Evolutionary conservation across 2,113 vertebrate species (phyloP).

Genomic region (Grammomys dolichurus): DNA sequence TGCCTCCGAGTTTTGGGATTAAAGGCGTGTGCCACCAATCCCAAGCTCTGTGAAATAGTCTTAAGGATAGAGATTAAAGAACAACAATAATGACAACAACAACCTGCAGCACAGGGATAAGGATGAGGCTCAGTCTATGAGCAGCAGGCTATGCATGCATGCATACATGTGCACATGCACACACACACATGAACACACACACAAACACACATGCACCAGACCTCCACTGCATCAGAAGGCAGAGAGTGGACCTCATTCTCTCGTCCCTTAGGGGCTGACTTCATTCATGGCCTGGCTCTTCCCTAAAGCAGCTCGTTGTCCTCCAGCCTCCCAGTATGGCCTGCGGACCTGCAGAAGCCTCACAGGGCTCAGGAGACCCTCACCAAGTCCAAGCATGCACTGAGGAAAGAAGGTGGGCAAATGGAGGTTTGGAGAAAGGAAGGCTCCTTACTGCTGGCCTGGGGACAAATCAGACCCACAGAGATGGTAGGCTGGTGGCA

Average conservation of each 20-base stretch:
- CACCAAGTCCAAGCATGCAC: neutral
- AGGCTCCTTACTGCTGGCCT: neutral
- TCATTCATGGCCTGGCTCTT: neutral
- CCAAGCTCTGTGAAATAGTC: neutral
- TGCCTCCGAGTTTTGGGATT: neutral
- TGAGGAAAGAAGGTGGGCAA: too few species aligned
- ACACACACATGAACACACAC: neutral
- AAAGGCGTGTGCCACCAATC: neutral
- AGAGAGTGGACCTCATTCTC: neutral
- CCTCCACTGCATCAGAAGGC: neutral
- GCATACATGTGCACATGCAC: neutral
- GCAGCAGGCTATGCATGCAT: neutral
- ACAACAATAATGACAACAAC: neutral
- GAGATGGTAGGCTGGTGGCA: neutral
- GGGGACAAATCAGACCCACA: too few species aligned
- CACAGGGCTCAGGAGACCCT: too few species aligned
- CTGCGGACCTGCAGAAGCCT: neutral
- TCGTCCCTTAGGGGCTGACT: neutral
- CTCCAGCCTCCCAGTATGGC: neutral
- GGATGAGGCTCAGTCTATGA: neutral
- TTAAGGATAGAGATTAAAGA: neutral
- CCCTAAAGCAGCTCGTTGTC: neutral
- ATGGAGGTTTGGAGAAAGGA: neutral
- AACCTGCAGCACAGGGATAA: neutral
- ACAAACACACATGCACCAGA: neutral